phyloP scores from a whole-genome alignment of 64 coral and sea anemone genomes.

The Dendronephthya gigantea region DNA sequence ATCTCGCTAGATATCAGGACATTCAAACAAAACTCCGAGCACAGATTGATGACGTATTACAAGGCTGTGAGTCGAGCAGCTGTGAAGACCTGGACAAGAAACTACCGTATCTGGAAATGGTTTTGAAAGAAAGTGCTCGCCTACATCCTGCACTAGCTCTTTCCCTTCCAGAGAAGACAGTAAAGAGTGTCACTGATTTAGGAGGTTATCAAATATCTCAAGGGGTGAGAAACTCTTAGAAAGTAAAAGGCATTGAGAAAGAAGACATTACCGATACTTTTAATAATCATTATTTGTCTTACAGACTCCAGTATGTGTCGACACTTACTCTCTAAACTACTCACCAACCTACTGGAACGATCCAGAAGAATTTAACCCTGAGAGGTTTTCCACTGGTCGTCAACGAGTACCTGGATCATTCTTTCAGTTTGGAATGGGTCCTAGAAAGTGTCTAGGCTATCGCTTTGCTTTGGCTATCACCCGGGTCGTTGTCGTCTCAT shows the following conservation, averaged over 20 bases:
- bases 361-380: constrained; percentile 61
- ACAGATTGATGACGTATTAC: constrained; percentile 55
- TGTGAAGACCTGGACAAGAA: constrained; percentile 46
- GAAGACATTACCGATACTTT: background rate
- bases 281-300: background rate
- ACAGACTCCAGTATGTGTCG: constrained; percentile 85
- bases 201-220: constrained; percentile 65
- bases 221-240: constrained; percentile 50
- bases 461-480: constrained; percentile 72
- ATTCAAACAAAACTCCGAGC: constrained; percentile 52
- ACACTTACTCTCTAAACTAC: constrained; percentile 69
- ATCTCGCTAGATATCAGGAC: constrained; percentile 45
- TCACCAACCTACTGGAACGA: constrained; percentile 62
- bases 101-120: constrained; percentile 76
- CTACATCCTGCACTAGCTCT: constrained; percentile 72
- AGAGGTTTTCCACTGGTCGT: constrained; percentile 42
- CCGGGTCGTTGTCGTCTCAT: constrained; percentile 42
- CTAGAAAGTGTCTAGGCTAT: constrained; percentile 74
- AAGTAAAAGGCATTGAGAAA: too few relatives aligned
- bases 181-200: constrained; percentile 61
- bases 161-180: constrained; percentile 72
- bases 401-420: constrained; percentile 49
- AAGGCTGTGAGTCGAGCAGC: constrained; percentile 38
- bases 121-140: constrained; percentile 81
- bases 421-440: constrained; percentile 86